Conservation (phyloP, 1,140 invertebrate species). For the Heterodera schachtii region DNA sequence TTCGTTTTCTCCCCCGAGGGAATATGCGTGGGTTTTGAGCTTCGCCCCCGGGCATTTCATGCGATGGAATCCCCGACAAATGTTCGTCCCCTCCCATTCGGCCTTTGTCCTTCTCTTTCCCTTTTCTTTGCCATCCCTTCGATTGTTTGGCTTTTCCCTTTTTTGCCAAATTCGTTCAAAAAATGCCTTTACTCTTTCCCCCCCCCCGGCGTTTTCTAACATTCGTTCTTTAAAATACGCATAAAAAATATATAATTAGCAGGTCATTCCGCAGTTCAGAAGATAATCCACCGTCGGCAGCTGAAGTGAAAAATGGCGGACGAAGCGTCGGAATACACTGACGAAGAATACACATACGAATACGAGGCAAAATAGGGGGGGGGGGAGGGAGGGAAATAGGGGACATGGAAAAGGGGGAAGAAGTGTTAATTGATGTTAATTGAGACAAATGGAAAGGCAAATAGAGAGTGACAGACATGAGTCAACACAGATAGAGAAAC, state of each 20-base stretch:
- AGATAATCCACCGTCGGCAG: neutral
- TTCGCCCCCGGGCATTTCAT: neutral
- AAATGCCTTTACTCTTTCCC: neutral
- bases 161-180: neutral
- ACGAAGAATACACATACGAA: slow-evolving; percentile 10
- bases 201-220: neutral
- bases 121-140: neutral
- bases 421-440: too few species aligned
- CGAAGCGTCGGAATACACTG: neutral
- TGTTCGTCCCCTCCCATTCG: neutral
- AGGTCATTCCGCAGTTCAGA: neutral
- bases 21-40: neutral
- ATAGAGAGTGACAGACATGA: too few species aligned
- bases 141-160: neutral
- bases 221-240: neutral
- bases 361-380: neutral
- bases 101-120: neutral
- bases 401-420: neutral
- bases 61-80: neutral
- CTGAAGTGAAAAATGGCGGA: neutral
- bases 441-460: too few species aligned
- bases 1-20: neutral
- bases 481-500: too few species aligned
- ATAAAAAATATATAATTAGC: neutral
- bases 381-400: too few species aligned